Conservation (phyloP, 2,797 vertebrate species). For the Chrysocyon brachyurus region DNA sequence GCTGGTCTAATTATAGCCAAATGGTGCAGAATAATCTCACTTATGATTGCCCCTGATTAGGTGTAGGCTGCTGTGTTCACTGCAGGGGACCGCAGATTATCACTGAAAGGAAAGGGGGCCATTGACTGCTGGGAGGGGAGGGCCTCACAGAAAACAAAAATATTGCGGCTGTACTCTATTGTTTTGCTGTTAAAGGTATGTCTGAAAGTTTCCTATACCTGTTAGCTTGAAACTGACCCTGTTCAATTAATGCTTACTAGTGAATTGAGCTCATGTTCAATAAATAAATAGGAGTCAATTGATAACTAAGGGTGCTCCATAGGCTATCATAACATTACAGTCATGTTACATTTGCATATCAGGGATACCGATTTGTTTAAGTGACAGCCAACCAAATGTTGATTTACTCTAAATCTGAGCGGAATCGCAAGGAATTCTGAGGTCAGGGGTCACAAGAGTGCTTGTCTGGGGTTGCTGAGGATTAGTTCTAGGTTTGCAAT, state of each 20-base stretch:
- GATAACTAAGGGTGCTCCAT: not conserved
- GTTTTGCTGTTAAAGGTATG: not conserved
- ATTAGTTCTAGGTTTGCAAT: not conserved
- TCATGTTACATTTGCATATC: not conserved
- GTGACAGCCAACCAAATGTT: not conserved
- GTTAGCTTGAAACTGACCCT: constrained; percentile 10
- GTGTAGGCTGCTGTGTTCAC: constrained; percentile 58
- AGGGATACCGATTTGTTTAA: constrained; percentile 2
- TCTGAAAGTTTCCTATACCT: not conserved
- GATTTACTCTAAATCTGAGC: not conserved
- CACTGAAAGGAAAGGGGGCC: constrained; percentile 46
- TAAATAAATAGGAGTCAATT: constrained; percentile 35
- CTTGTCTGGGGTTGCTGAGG: not conserved
- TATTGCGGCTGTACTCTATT: not conserved
- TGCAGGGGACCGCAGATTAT: constrained; percentile 6
- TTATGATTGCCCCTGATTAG: constrained; percentile 80
- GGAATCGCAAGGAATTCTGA: not conserved
- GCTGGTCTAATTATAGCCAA: constrained; percentile 79
- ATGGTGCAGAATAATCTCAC: constrained; percentile 66
- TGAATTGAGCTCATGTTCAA: constrained; percentile 38
- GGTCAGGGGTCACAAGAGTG: not conserved
- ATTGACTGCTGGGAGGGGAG: not conserved
- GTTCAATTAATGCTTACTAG: not conserved
- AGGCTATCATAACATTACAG: not conserved
- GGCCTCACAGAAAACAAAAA: constrained; percentile 26